Evolutionary conservation across 2,888 invertebrate species (phyloP).

Genomic region (Tipula unca): DNA sequence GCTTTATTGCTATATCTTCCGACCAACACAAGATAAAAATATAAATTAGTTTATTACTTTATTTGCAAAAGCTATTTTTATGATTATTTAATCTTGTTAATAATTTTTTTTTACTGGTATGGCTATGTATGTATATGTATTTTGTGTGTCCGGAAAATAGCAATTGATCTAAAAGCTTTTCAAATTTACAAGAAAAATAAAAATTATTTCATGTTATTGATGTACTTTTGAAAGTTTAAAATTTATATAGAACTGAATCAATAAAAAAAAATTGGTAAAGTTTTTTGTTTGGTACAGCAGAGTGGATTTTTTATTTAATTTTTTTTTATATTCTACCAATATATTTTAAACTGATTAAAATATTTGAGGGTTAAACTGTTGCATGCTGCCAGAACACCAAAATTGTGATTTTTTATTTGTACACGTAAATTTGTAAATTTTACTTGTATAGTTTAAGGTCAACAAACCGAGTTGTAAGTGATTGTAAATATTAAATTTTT

Average conservation of each 20-base stretch:
- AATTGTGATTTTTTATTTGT: too few relatives aligned
- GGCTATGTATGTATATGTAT: not conserved
- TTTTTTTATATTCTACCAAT: not conserved
- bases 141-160: not conserved
- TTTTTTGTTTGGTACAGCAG: not conserved
- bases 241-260: not conserved
- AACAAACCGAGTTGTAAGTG: too few relatives aligned
- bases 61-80: not conserved
- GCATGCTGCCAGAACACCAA: too few relatives aligned
- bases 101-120: not conserved
- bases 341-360: not conserved
- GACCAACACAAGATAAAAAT: not conserved
- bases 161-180: not conserved
- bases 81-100: not conserved
- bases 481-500: too few relatives aligned
- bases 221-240: not conserved
- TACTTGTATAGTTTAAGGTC: too few relatives aligned
- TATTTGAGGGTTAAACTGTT: not conserved
- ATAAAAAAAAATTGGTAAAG: not conserved
- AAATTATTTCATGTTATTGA: not conserved
- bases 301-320: not conserved
- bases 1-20: not conserved
- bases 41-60: not conserved
- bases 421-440: too few relatives aligned
- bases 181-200: not conserved